phyloP scores from a whole-genome alignment of 2,797 vertebrate genomes.

The Micromesistius poutassou region DNA sequence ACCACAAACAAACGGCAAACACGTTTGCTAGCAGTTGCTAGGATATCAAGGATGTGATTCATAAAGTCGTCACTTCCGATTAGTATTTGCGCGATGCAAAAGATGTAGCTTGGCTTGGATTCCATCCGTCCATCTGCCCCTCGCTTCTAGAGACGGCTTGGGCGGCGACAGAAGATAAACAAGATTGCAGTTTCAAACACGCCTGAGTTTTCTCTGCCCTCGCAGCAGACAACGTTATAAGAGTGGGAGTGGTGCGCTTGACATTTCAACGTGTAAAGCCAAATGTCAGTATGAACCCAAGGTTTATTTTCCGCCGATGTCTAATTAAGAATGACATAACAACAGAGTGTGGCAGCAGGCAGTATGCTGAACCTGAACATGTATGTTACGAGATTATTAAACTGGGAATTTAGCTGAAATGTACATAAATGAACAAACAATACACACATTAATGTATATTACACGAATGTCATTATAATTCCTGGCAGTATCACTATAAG shows the following conservation, averaged over 20 bases:
- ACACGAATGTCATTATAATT: background rate
- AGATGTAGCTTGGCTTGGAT: constrained; percentile 26
- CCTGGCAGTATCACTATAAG: background rate
- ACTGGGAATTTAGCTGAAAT: background rate
- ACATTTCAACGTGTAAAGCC: background rate
- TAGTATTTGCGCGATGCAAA: constrained; percentile 51
- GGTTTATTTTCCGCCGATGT: background rate
- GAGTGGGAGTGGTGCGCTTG: background rate
- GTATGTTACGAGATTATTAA: background rate
- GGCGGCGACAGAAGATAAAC: constrained; percentile 5
- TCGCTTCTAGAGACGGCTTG: background rate
- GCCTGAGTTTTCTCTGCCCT: background rate
- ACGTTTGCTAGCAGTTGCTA: constrained; percentile 56
- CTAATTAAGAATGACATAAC: background rate
- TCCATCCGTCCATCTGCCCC: constrained; percentile 15
- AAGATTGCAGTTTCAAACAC: background rate
- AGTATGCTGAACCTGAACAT: background rate
- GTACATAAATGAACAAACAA: background rate
- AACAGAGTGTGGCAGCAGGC: background rate
- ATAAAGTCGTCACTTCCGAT: constrained; percentile 47
- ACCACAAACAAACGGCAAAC: constrained; percentile 38
- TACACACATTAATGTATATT: background rate
- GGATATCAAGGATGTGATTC: constrained; percentile 63
- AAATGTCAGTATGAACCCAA: background rate
- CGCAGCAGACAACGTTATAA: background rate